Conservation (phyloP, 1,140 invertebrate genomes). For the Samia ricini region DNA sequence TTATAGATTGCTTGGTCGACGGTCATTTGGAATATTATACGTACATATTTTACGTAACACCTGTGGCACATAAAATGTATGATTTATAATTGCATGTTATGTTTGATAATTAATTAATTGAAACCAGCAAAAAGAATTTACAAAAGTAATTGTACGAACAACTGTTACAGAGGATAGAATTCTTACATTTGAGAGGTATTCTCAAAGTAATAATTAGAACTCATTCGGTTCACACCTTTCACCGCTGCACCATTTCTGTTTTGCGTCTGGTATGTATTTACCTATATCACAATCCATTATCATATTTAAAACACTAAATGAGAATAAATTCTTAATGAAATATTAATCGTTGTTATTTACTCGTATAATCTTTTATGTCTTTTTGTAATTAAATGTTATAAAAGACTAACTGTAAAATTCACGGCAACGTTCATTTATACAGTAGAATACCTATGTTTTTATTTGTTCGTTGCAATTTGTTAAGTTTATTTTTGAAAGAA, state of each 20-base stretch:
- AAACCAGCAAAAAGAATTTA: too few species aligned
- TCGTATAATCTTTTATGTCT: too few species aligned
- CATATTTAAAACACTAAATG: conserved; percentile 11
- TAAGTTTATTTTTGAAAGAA: too few species aligned
- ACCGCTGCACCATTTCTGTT: background rate
- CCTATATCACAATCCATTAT: conserved; percentile 13
- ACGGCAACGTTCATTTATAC: too few species aligned
- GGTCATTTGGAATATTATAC: background rate
- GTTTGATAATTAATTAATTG: background rate
- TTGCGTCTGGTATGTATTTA: background rate
- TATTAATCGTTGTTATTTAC: too few species aligned
- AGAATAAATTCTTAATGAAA: too few species aligned
- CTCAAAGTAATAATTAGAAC: background rate
- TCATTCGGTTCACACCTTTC: background rate
- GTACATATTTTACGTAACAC: background rate
- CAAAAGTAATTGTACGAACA: too few species aligned
- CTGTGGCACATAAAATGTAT: background rate
- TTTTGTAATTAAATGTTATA: too few species aligned
- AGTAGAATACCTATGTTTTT: too few species aligned
- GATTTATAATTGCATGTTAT: background rate
- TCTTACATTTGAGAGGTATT: background rate
- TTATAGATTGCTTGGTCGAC: background rate
- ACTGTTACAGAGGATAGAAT: background rate
- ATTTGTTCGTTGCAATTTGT: too few species aligned
- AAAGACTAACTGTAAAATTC: too few species aligned